Evolutionary conservation across 2,797 vertebrate genomes (phyloP).

Genomic region (Borostomias antarcticus): DNA sequence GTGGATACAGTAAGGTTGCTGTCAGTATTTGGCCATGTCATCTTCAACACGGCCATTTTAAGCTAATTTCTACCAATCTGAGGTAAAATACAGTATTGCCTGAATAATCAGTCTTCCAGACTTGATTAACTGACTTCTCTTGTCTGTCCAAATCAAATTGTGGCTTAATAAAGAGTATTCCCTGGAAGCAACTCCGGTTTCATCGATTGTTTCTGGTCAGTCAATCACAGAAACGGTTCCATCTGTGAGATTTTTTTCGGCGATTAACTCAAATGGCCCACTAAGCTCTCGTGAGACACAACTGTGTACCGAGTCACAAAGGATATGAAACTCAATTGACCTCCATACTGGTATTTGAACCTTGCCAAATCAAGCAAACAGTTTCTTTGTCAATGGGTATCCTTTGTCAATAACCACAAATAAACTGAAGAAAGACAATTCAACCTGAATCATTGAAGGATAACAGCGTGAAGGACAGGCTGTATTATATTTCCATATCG

Average conservation of each 20-base stretch:
- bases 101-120: background rate
- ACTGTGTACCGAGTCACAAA: conserved; percentile 48
- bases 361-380: conserved; percentile 52
- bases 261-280: conserved; percentile 59
- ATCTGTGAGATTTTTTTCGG: conserved; percentile 56
- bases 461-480: background rate
- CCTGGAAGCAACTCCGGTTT: conserved; percentile 27
- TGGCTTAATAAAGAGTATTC: conserved; percentile 6
- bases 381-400: conserved; percentile 47
- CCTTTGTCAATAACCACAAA: conserved; percentile 50
- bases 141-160: background rate
- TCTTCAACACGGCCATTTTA: too few relatives aligned
- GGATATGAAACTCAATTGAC: conserved; percentile 69
- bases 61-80: background rate
- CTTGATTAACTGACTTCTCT: background rate
- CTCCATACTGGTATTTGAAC: conserved; percentile 73
- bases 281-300: conserved; percentile 45
- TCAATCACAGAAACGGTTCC: conserved; percentile 41
- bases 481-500: background rate
- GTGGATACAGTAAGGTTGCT: too few relatives aligned
- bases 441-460: too few relatives aligned
- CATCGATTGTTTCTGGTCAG: conserved; percentile 42
- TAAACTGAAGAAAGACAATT: conserved; percentile 32
- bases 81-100: background rate
- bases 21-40: too few relatives aligned